Conservation (phyloP, 2,888 invertebrate species). For the Hyposoter dolosus region DNA sequence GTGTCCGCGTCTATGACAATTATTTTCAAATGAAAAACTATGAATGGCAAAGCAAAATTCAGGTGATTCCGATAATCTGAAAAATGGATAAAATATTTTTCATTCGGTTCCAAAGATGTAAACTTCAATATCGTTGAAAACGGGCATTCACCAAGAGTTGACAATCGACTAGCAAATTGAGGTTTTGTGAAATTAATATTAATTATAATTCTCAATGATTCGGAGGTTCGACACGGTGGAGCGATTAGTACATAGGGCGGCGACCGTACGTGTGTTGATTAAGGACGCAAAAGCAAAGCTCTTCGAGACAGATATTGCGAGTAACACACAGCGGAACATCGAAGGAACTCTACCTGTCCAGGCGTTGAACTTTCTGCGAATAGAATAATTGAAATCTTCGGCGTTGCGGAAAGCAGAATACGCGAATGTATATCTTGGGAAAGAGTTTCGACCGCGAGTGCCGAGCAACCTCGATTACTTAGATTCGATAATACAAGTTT, state of each 20-base stretch:
- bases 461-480: constrained; percentile 7
- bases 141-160: too few relatives aligned
- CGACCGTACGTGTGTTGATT: constrained; percentile 3
- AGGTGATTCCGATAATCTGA: too few relatives aligned
- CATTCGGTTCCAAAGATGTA: too few relatives aligned
- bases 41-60: too few relatives aligned
- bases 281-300: constrained; percentile 35
- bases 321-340: constrained; percentile 25
- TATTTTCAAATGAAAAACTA: too few relatives aligned
- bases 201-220: background rate
- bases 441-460: background rate
- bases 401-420: constrained; percentile 4
- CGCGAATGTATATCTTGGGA: background rate
- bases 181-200: background rate
- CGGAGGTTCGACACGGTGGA: background rate
- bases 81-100: too few relatives aligned
- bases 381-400: constrained; percentile 79
- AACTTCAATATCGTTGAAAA: too few relatives aligned
- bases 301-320: constrained; percentile 29
- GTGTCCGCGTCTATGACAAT: too few relatives aligned
- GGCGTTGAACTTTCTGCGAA: constrained; percentile 81
- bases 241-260: background rate
- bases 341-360: constrained; percentile 78
- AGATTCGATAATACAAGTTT: constrained; percentile 16
- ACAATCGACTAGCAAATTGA: background rate